Evolutionary conservation across 2,888 invertebrate species (phyloP).

Genomic region (Cephus spinipes): DNA sequence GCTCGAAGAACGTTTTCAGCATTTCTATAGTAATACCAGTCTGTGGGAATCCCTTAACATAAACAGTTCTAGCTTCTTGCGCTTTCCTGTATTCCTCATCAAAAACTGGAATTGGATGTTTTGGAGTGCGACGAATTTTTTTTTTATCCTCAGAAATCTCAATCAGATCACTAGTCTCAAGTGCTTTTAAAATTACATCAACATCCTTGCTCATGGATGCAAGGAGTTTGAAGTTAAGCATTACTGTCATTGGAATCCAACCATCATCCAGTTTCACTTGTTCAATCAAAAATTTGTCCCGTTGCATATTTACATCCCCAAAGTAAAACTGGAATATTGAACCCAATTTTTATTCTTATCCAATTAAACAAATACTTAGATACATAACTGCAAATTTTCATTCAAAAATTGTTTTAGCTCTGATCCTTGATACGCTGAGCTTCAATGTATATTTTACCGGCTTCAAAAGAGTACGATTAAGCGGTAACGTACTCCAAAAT

Average conservation of each 20-base stretch:
- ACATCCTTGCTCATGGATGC: constrained; percentile 77
- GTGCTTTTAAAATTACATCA: constrained; percentile 78
- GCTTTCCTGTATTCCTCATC: constrained; percentile 86
- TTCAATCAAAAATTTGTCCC: constrained; percentile 93
- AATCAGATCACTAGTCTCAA: constrained; percentile 76
- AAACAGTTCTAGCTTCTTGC: constrained; percentile 81
- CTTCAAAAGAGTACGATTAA: too few relatives aligned
- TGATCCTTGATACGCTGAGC: too few relatives aligned
- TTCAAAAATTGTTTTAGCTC: neutral
- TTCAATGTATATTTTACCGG: too few relatives aligned
- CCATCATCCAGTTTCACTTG: constrained; percentile 88
- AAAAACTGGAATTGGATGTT: constrained; percentile 84
- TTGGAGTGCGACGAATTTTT: constrained; percentile 81
- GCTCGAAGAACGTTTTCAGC: constrained; percentile 79
- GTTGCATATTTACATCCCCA: constrained; percentile 91
- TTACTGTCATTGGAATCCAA: constrained; percentile 87
- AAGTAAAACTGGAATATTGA: constrained; percentile 74
- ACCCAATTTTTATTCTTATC: neutral
- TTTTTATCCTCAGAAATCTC: constrained; percentile 76
- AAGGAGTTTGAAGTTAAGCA: constrained; percentile 91
- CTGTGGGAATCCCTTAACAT: constrained; percentile 88
- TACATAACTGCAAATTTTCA: neutral
- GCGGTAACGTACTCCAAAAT: too few relatives aligned
- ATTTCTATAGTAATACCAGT: constrained; percentile 76
- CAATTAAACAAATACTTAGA: neutral